Conservation (phyloP, 2,888 invertebrate genomes). For the Megalurothrips usitatus region DNA sequence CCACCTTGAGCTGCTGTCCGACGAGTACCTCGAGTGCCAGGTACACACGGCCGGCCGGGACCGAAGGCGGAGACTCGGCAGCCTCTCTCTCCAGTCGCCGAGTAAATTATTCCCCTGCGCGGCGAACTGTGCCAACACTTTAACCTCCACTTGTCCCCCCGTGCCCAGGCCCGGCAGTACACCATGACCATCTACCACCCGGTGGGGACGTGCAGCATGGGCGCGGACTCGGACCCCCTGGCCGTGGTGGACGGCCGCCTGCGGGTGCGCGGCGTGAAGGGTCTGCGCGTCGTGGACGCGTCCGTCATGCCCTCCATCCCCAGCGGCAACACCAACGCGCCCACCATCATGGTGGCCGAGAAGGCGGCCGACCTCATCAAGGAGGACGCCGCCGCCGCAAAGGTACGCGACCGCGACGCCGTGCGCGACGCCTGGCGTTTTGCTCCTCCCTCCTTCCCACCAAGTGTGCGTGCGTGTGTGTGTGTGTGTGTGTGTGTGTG, state of each 20-base stretch:
- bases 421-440: neutral
- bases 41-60: constrained; percentile 36
- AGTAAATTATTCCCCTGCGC: too few species aligned
- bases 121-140: neutral
- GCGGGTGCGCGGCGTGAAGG: constrained; percentile 39
- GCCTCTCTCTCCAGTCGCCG: too few species aligned
- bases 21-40: constrained; percentile 50
- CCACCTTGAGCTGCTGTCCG: constrained; percentile 39
- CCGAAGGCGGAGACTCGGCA: too few species aligned
- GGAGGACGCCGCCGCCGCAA: neutral
- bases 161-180: constrained; percentile 46
- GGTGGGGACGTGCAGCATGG: constrained; percentile 46
- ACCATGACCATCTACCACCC: constrained; percentile 58
- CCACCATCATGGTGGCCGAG: constrained; percentile 43
- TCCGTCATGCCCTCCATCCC: constrained; percentile 43
- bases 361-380: constrained; percentile 40
- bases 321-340: constrained; percentile 43
- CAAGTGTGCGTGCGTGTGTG: too few species aligned
- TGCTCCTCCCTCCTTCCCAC: too few species aligned
- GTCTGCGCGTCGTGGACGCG: constrained; percentile 43
- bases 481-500: too few species aligned
- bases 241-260: constrained; percentile 41
- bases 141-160: neutral
- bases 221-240: constrained; percentile 38
- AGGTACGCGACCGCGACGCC: neutral